Evolutionary conservation across 2,797 vertebrate genomes (phyloP), one percentile per base, ranked within the genome.

Genomic region (Sciaenops ocellatus): DNA sequence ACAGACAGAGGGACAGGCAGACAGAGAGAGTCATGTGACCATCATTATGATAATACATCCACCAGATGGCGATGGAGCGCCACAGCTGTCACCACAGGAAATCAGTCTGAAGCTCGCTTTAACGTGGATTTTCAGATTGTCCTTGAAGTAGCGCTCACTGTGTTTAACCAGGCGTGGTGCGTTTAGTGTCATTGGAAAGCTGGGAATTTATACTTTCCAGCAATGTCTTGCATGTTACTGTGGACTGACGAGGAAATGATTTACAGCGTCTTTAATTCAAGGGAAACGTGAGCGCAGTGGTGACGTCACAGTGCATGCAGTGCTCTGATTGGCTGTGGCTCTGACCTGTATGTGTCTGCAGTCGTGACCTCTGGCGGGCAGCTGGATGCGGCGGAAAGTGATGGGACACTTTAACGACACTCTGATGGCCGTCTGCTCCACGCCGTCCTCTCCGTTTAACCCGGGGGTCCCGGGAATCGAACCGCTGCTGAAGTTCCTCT

Each of bases 331-430:
- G 70, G 84, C 78, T 1, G 30, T 0, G 0, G 41, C 16, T 51
- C 91, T 86, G 51, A 98, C 97, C 96, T 98, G 97, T 92, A 98
- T 96, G 87, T 98, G 97, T 68, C 97, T 85, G 79, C 97, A 98
- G 91, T 98, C 97, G 0, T 98, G 97, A 6, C 97, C 97, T 22
- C 97, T 91, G 30, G 97, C 97, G 0, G 97, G 97, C 44, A 98
- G 96, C 90, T 98, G 97, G 87, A 98, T 98, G 85, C 97, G 96
- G 18, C 97, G 94, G 93, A 98, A 98, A 24, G 97, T 98, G 93
- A 98, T 98, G 7, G 97, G 97, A 89, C 97, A 98, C 73, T 98
- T 98, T 51, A 98, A 88, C 10, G 97, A 97, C 69, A 98, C 97
- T 69, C 97, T 96, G 92, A 98, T 98, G 84, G 97, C 97, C 0